Conservation (phyloP, 1,140 invertebrate species). For the Scylla paramamosain region DNA sequence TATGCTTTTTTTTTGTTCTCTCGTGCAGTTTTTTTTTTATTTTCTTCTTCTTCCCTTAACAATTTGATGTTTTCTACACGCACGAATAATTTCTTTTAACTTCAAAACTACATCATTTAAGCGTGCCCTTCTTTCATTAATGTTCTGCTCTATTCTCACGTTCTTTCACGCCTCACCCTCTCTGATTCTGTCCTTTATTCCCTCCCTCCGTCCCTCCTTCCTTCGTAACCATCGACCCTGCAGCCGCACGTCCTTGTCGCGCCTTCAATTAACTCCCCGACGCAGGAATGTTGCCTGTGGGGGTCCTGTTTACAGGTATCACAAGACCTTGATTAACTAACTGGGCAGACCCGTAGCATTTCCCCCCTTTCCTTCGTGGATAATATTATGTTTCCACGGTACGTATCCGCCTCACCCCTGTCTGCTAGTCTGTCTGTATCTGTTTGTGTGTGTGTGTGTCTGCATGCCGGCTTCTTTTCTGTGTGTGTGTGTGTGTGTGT, state of each 20-base stretch:
- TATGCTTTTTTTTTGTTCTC: too few species aligned
- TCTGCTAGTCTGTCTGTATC: neutral
- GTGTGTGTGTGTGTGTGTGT: too few species aligned
- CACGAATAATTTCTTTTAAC: too few species aligned
- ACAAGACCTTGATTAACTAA: neutral
- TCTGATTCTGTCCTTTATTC: neutral
- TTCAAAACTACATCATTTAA: too few species aligned
- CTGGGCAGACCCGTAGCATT: neutral
- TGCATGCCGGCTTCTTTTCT: neutral
- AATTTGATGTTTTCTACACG: too few species aligned
- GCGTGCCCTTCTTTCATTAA: too few species aligned
- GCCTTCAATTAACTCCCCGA: neutral
- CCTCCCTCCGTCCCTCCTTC: neutral
- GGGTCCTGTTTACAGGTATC: neutral
- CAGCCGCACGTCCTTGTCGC: neutral
- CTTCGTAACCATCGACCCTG: neutral
- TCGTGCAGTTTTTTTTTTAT: too few species aligned
- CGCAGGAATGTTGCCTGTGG: neutral
- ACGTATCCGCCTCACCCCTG: neutral
- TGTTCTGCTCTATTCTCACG: too few species aligned
- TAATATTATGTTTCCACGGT: neutral
- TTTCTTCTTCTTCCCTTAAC: too few species aligned
- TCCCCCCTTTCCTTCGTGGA: neutral
- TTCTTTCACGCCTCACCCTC: neutral
- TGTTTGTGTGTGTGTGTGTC: neutral